These are phyloP conservation scores for Limnephilus rhombicus DNA, from an alignment of 2,888 invertebrate genomes.

Conservation along the genomic window DNA sequence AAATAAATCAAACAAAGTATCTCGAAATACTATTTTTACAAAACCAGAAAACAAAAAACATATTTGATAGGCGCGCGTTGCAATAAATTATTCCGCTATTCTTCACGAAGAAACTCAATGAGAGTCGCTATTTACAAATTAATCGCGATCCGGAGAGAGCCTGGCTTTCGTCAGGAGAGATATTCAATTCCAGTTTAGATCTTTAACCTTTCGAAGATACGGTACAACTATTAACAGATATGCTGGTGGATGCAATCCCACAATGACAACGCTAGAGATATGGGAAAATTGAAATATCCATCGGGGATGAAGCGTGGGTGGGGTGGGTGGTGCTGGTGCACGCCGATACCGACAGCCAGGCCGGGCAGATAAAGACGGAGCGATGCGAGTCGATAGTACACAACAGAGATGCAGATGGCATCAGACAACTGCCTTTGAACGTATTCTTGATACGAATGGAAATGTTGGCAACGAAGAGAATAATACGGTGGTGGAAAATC, in stretches of 20 bases:
- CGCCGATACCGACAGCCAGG: constrained; percentile 52
- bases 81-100: neutral
- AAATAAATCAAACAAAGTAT: constrained; percentile 20
- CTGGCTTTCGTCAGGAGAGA: constrained; percentile 28
- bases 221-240: constrained; percentile 36
- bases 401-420: constrained; percentile 55
- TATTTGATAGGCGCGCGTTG: neutral
- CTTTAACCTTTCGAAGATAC: neutral
- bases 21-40: constrained; percentile 1
- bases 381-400: constrained; percentile 56
- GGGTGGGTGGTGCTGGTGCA: neutral
- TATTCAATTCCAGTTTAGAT: constrained; percentile 12
- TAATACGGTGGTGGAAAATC: constrained; percentile 37
- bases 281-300: constrained; percentile 60
- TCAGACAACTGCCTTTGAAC: constrained; percentile 59
- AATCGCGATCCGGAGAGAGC: neutral
- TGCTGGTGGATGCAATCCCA: constrained; percentile 18
- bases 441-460: constrained; percentile 52
- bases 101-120: neutral
- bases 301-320: constrained; percentile 20
- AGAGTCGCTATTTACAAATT: constrained; percentile 8
- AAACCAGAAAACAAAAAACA: constrained; percentile 10
- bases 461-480: constrained; percentile 44
- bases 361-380: constrained; percentile 60
- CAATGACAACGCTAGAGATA: constrained; percentile 36